A percentile compares a stretch with the other conserved stretches of the same genome.
Conservation (phyloP, 2,888 invertebrate species). For the Dynastes tityus region DNA sequence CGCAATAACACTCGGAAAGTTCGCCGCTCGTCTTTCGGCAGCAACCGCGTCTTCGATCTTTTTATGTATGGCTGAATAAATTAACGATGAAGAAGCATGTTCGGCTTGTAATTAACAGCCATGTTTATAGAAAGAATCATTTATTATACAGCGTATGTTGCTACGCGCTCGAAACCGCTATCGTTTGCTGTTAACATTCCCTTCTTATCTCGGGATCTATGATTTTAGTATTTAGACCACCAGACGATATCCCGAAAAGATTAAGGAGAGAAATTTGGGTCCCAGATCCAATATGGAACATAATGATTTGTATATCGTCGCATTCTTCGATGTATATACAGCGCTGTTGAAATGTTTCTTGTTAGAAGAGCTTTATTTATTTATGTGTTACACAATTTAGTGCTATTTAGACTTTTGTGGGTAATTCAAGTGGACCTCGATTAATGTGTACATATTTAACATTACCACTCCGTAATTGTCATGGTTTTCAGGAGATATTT, state of each 20-base stretch:
- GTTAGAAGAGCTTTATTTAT: no score
- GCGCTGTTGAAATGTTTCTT: no score
- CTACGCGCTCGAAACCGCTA: slow-evolving; percentile 23
- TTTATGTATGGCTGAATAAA: slow-evolving; percentile 35
- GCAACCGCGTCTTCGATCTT: slow-evolving; percentile 3
- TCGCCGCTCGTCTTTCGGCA: slow-evolving; percentile 15
- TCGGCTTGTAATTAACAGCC: slow-evolving; percentile 39
- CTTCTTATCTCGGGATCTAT: slow-evolving; percentile 51
- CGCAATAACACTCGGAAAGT: slow-evolving; percentile 24
- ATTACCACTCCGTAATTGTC: no score
- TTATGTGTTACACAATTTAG: no score
- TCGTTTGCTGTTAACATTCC: slow-evolving; percentile 50
- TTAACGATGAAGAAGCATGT: slow-evolving; percentile 42
- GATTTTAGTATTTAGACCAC: slow-evolving; percentile 46
- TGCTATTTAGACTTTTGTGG: no score
- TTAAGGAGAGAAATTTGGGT: slow-evolving; percentile 14
- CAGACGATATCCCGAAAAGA: slow-evolving; percentile 26
- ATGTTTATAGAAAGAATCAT: slow-evolving; percentile 40
- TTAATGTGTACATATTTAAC: no score
- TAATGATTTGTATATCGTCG: not conserved
- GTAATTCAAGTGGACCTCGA: no score
- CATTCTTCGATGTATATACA: no score
- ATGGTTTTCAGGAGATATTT: no score
- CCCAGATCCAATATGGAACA: not conserved
- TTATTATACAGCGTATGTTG: slow-evolving; percentile 24